phyloP scores from a whole-genome alignment of 2,888 invertebrate species.

The Synergus japonicus region DNA sequence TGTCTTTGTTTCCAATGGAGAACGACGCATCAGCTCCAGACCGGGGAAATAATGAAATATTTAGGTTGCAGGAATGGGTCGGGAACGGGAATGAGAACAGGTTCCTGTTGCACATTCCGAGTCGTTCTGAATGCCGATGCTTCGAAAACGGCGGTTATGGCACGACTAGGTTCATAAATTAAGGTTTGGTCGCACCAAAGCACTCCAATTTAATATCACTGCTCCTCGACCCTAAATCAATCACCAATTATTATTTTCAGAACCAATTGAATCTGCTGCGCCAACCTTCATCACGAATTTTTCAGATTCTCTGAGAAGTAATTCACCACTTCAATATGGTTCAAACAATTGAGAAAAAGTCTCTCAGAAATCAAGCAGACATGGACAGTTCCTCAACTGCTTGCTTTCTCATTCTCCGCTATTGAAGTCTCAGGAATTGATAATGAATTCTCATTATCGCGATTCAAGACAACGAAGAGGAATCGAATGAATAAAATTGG shows the following conservation, averaged over 20 bases:
- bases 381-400: background rate
- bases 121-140: conserved; percentile 67
- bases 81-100: conserved; percentile 69
- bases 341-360: too few relatives aligned
- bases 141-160: conserved; percentile 62
- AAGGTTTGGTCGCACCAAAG: conserved; percentile 49
- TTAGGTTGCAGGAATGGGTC: conserved; percentile 65
- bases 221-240: conserved; percentile 20
- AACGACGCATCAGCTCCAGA: conserved; percentile 52
- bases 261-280: background rate
- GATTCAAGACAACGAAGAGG: conserved; percentile 7
- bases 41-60: conserved; percentile 67
- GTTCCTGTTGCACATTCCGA: conserved; percentile 72
- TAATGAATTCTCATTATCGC: background rate
- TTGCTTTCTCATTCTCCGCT: background rate
- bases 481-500: conserved; percentile 60
- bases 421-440: background rate
- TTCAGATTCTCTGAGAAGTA: background rate
- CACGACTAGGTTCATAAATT: conserved; percentile 65
- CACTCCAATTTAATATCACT: conserved; percentile 25
- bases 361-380: background rate
- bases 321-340: background rate
- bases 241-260: conserved; percentile 18
- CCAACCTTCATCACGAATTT: background rate
- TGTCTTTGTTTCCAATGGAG: conserved; percentile 49